phyloP scores from a whole-genome alignment of 2,888 invertebrate species.

The Dermolepida albohirtum region DNA sequence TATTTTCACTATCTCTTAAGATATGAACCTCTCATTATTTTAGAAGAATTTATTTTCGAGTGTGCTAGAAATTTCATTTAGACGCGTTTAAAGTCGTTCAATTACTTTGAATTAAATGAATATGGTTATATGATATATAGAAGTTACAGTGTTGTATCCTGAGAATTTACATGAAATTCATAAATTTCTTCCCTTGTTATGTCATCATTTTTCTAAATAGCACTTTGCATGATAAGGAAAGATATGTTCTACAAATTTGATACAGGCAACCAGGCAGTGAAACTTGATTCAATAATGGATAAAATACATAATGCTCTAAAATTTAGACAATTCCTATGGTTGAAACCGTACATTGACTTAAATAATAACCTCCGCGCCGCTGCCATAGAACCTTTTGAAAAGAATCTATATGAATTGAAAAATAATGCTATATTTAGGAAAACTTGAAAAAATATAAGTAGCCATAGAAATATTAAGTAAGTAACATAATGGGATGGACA shows the following conservation, averaged over 20 bases:
- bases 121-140: no score
- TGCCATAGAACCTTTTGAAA: background rate
- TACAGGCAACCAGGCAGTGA: slow-evolving; percentile 11
- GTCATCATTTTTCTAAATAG: slow-evolving; percentile 6
- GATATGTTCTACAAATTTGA: slow-evolving; percentile 10
- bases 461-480: no score
- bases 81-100: no score
- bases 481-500: background rate
- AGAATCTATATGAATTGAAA: background rate
- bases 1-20: no score
- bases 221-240: slow-evolving; percentile 16
- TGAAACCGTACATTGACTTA: slow-evolving; percentile 10
- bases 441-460: no score
- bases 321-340: slow-evolving; percentile 21
- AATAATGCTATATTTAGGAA: background rate
- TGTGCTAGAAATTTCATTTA: no score
- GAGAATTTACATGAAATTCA: slow-evolving; percentile 9
- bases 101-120: no score
- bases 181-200: slow-evolving; percentile 7
- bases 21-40: no score
- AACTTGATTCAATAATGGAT: slow-evolving; percentile 9
- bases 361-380: background rate
- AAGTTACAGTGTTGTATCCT: no score
- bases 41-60: no score
- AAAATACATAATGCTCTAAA: background rate